A percentile compares a stretch with the other conserved stretches of the same genome.
These are phyloP conservation scores for Sicus ferrugineus DNA, from an alignment of 2,888 invertebrate genomes.

Conservation along the genomic window DNA sequence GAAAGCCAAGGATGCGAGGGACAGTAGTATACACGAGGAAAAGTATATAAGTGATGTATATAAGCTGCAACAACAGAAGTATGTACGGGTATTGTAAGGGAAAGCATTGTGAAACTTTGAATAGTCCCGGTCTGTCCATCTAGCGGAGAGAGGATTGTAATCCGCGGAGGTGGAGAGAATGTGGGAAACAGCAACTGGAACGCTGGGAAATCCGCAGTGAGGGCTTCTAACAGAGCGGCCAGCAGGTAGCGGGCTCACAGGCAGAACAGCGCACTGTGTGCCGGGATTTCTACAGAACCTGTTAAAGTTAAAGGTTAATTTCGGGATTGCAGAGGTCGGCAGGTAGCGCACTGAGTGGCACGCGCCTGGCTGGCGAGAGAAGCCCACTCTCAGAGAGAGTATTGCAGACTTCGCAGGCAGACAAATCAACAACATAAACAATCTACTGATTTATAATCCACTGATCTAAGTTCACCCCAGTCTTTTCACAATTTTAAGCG, in stretches of 20 bases:
- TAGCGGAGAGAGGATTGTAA: too few relatives aligned
- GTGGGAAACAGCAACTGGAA: not conserved
- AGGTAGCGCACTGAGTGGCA: conserved; percentile 10
- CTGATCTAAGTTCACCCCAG: too few relatives aligned
- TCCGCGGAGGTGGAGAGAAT: not conserved
- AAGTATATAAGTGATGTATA: not conserved
- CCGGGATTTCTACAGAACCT: not conserved
- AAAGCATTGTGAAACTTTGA: not conserved
- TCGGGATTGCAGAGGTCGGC: not conserved
- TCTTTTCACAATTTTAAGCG: too few relatives aligned
- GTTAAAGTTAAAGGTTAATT: not conserved
- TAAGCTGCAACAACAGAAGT: not conserved
- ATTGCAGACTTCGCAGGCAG: too few relatives aligned
- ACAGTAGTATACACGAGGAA: not conserved
- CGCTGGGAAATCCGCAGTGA: not conserved
- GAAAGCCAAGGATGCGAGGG: not conserved
- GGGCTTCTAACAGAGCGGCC: not conserved
- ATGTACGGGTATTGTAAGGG: not conserved
- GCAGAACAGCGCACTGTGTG: not conserved
- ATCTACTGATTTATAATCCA: too few relatives aligned
- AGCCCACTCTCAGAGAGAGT: not conserved
- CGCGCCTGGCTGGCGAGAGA: not conserved
- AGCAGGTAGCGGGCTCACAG: not conserved
- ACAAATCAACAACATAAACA: too few relatives aligned
- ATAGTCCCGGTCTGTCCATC: too few relatives aligned